A percentile compares a stretch with the other conserved stretches of the same genome.
Evolutionary conservation across 2,113 vertebrate genomes (phyloP).

Genomic region (Nipponia nippon): DNA sequence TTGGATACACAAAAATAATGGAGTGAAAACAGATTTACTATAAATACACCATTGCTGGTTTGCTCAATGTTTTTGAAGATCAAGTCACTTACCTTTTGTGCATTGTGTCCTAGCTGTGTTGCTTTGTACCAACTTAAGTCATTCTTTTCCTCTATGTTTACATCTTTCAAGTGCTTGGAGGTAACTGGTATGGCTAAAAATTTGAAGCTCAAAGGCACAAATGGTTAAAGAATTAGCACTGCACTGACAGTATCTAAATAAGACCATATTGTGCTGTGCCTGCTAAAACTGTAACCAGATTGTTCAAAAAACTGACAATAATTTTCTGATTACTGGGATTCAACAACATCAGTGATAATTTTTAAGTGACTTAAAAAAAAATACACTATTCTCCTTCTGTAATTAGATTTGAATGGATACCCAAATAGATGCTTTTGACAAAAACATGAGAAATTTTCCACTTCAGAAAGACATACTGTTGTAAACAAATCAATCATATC

Average conservation of each 20-base stretch:
- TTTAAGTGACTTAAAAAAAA: neutral
- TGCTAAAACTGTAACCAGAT: neutral
- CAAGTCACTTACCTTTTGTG: neutral
- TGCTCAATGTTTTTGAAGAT: neutral
- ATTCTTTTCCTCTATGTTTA: neutral
- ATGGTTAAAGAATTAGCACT: neutral
- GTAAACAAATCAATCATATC: constrained; percentile 18
- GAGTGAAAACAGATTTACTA: neutral
- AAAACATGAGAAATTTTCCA: neutral
- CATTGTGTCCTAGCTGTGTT: neutral
- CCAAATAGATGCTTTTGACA: neutral
- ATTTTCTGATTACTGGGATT: neutral
- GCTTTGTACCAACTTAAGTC: neutral
- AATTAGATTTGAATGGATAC: neutral
- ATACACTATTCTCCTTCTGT: neutral
- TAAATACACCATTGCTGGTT: neutral
- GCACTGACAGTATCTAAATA: neutral
- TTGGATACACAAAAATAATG: neutral
- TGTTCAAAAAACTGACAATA: neutral
- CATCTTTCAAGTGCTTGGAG: neutral
- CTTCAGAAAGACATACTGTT: neutral
- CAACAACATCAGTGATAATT: neutral
- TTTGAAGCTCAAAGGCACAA: neutral
- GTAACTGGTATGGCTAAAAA: neutral
- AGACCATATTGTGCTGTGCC: neutral